Conservation (phyloP, 2,888 invertebrate species). For the Phaedon cochleariae region DNA sequence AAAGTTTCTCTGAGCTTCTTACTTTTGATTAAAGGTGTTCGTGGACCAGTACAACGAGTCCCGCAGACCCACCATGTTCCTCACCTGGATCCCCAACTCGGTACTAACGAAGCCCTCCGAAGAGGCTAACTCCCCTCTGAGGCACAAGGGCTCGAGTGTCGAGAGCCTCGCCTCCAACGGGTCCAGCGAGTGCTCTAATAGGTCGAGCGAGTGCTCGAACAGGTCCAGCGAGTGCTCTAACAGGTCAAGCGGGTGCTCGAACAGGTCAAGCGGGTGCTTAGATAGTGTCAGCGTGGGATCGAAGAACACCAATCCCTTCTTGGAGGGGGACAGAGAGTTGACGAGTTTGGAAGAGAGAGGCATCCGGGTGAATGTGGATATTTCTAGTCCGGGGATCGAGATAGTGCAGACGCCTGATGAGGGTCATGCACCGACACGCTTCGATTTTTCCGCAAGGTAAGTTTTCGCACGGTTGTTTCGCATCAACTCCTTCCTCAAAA, state of each 20-base stretch:
- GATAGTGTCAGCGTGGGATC: constrained; percentile 55
- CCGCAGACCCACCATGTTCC: constrained; percentile 81
- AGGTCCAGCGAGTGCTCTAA: no score
- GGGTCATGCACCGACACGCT: constrained; percentile 60
- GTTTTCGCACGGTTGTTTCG: no score
- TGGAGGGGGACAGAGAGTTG: constrained; percentile 59
- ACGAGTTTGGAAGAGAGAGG: constrained; percentile 55
- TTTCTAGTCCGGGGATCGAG: constrained; percentile 78
- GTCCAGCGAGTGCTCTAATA: no score
- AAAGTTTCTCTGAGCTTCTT: no score
- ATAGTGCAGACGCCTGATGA: constrained; percentile 74
- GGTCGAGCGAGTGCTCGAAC: no score
- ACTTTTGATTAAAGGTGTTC: constrained; percentile 57
- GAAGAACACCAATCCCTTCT: constrained; percentile 63
- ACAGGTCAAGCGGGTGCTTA: no score
- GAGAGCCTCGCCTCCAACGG: constrained; percentile 59
- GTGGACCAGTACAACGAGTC: constrained; percentile 80
- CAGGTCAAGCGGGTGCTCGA: no score
- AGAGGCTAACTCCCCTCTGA: constrained; percentile 57
- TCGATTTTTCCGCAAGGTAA: constrained; percentile 64
- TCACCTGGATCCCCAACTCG: constrained; percentile 95
- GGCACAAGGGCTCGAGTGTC: constrained; percentile 56
- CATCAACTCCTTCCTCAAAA: no score
- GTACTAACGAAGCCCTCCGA: constrained; percentile 87
- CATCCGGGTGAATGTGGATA: constrained; percentile 63